These are phyloP conservation scores for Nasonia longicornis DNA, from an alignment of 1,140 invertebrate species.

Conservation along the genomic window DNA sequence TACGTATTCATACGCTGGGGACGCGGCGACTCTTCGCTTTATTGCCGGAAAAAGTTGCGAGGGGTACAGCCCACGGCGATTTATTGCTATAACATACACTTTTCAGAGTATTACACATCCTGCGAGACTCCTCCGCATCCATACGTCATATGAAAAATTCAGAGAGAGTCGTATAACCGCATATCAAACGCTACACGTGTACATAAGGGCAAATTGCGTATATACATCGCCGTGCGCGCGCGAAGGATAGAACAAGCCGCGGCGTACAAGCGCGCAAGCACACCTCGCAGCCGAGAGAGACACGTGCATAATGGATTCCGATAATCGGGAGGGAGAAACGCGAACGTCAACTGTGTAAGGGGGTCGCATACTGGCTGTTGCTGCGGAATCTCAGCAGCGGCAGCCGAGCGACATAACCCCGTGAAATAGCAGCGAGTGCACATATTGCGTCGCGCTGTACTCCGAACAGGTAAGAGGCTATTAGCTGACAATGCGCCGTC, in stretches of 20 bases:
- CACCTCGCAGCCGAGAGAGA: not conserved
- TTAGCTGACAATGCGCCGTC: conserved; percentile 24
- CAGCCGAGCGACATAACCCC: not conserved
- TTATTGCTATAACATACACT: too few relatives aligned
- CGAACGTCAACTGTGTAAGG: not conserved
- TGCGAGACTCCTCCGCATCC: not conserved
- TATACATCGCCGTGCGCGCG: too few relatives aligned
- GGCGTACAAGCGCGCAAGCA: not conserved
- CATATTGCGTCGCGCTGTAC: not conserved
- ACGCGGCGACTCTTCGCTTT: not conserved
- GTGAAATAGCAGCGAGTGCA: not conserved
- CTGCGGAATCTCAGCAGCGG: not conserved
- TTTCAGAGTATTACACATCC: too few relatives aligned
- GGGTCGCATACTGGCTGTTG: not conserved
- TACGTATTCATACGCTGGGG: not conserved
- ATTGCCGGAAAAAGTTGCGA: conserved; percentile 7
- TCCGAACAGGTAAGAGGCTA: conserved; percentile 28
- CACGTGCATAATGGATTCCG: conserved; percentile 25
- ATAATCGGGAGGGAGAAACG: conserved; percentile 21
- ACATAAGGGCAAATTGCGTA: not conserved
- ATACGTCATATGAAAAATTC: too few relatives aligned
- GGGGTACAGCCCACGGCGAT: too few relatives aligned
- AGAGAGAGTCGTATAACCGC: not conserved
- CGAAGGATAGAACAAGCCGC: not conserved
- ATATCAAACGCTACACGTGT: not conserved